Conservation (phyloP, 2,888 invertebrate genomes). For the Hecatera dysodea region DNA sequence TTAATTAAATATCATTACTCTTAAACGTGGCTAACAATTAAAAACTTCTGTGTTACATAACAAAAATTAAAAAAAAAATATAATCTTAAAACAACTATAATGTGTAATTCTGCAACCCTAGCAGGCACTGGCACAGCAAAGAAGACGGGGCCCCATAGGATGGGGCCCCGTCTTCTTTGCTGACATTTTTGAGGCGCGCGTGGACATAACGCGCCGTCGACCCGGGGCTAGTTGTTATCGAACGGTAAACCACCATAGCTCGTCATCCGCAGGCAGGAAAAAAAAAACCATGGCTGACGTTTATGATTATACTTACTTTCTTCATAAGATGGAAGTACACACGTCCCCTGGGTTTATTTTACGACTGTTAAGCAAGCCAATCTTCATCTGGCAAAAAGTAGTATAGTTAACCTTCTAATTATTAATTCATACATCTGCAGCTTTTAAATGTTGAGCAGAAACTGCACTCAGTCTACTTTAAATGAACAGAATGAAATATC, state of each 20-base stretch:
- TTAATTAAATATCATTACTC: background rate
- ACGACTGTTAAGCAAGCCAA: background rate
- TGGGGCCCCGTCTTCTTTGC: too few relatives aligned
- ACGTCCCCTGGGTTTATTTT: background rate
- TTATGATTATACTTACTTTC: too few relatives aligned
- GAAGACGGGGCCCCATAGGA: too few relatives aligned
- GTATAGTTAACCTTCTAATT: background rate
- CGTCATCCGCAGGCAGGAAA: too few relatives aligned
- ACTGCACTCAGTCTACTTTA: constrained; percentile 16
- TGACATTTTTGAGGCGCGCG: too few relatives aligned
- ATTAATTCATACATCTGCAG: constrained; percentile 13
- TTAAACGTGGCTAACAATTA: background rate
- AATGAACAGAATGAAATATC: constrained; percentile 46
- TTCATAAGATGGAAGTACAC: too few relatives aligned
- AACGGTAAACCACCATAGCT: too few relatives aligned
- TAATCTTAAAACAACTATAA: background rate
- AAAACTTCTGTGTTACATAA: background rate
- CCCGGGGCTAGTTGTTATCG: too few relatives aligned
- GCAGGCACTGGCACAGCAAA: too few relatives aligned
- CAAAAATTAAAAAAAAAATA: background rate
- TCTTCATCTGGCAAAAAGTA: background rate
- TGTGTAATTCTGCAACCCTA: too few relatives aligned
- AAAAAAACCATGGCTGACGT: too few relatives aligned
- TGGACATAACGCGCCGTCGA: too few relatives aligned
- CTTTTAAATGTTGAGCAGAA: background rate